Percentiles rank a stretch among this genome's conserved stretches.
Conservation (phyloP, 2,888 invertebrate species). For the Archips xylosteana region DNA sequence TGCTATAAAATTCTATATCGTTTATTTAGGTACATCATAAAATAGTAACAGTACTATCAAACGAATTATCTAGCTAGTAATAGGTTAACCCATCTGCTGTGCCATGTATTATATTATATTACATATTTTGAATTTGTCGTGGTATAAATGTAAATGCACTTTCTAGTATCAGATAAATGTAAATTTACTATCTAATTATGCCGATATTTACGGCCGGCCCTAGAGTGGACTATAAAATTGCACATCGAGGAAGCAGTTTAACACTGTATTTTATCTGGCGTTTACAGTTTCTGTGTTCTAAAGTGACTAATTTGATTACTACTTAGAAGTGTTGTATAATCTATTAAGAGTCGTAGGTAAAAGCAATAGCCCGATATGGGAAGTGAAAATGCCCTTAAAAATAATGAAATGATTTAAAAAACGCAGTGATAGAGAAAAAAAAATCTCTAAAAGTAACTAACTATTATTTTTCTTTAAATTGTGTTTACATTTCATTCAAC, state of each 20-base stretch:
- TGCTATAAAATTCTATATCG: neutral
- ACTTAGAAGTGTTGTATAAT: neutral
- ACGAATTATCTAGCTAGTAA: neutral
- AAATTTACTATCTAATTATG: slow-evolving; percentile 40
- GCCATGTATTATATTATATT: neutral
- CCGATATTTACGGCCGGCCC: slow-evolving; percentile 41
- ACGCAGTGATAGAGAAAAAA: too few relatives aligned
- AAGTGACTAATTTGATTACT: slow-evolving; percentile 16
- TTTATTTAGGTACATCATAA: slow-evolving; percentile 7
- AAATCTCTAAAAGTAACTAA: too few relatives aligned
- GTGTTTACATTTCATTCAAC: too few relatives aligned
- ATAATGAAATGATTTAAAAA: too few relatives aligned
- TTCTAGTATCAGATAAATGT: slow-evolving; percentile 27
- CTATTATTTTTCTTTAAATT: too few relatives aligned
- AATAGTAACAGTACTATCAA: neutral
- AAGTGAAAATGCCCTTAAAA: too few relatives aligned
- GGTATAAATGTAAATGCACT: slow-evolving; percentile 19
- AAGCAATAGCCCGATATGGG: too few relatives aligned
- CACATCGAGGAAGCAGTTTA: slow-evolving; percentile 35
- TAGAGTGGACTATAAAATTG: slow-evolving; percentile 42
- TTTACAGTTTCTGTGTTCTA: slow-evolving; percentile 35
- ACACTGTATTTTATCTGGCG: slow-evolving; percentile 34
- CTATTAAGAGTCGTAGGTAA: neutral
- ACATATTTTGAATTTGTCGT: neutral
- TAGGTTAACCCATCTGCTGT: neutral